A percentile compares a stretch with the other conserved stretches of the same genome.
Evolutionary conservation across 2,113 vertebrate species (phyloP).

Genomic region (Tupaia tana): DNA sequence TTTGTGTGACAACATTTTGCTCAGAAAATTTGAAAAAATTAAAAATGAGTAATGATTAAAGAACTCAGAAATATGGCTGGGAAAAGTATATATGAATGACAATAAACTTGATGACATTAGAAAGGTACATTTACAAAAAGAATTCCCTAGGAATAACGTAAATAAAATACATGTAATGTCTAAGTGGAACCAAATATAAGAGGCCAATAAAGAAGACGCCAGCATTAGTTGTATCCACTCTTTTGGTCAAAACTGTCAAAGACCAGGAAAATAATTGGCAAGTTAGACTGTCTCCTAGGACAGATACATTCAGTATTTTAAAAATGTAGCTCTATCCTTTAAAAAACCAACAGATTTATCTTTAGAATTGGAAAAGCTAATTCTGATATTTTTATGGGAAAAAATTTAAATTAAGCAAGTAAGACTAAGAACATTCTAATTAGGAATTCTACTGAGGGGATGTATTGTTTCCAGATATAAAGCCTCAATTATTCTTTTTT

Average conservation of each 20-base stretch:
- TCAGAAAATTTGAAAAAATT: neutral
- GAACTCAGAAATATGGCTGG: neutral
- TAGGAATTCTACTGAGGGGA: neutral
- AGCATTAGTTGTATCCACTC: neutral
- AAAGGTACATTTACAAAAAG: neutral
- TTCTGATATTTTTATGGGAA: neutral
- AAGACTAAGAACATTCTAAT: neutral
- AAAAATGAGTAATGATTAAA: neutral
- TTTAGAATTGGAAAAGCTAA: slow-evolving; percentile 3
- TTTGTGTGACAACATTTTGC: neutral
- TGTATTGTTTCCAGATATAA: neutral
- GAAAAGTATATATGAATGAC: neutral
- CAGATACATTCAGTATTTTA: neutral
- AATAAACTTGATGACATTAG: neutral
- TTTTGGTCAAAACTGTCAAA: neutral
- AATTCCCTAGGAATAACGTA: neutral
- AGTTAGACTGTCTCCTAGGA: neutral
- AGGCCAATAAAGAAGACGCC: neutral
- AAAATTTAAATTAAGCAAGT: neutral
- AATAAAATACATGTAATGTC: neutral
- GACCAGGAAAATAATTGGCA: neutral
- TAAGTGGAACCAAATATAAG: neutral
- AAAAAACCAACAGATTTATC: neutral
- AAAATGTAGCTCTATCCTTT: neutral
- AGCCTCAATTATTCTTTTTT: neutral